phyloP scores from a whole-genome alignment of 2,113 vertebrate genomes.

The Ascaphus truei region DNA sequence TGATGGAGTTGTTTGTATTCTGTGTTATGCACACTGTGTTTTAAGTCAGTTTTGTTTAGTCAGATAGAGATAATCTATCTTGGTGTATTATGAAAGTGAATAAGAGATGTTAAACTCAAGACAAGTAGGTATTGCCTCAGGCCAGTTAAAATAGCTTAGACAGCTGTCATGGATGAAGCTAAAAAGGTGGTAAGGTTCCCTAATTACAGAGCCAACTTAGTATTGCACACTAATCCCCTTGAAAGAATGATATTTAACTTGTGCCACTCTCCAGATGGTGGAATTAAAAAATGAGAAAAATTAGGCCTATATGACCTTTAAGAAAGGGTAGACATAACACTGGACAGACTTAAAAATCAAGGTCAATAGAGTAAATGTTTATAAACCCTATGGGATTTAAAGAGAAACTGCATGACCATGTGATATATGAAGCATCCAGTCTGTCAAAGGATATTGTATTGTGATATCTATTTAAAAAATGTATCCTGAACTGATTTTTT shows the following conservation, averaged over 20 bases:
- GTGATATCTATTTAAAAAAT: too few species aligned
- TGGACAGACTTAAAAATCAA: not conserved
- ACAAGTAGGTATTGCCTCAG: not conserved
- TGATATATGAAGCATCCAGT: too few species aligned
- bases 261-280: slow-evolving; percentile 16
- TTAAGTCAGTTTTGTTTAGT: too few species aligned
- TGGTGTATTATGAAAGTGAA: too few species aligned
- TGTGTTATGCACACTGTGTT: too few species aligned
- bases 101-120: not conserved
- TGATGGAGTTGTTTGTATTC: too few species aligned
- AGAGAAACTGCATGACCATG: too few species aligned
- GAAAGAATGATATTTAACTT: slow-evolving; percentile 10
- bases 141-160: not conserved
- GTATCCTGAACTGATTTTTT: too few species aligned
- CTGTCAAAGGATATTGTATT: too few species aligned
- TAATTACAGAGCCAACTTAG: not conserved
- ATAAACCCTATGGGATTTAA: too few species aligned
- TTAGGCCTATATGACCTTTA: slow-evolving; percentile 16
- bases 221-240: not conserved
- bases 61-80: too few species aligned
- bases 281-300: slow-evolving; percentile 7
- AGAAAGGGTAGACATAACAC: slow-evolving; percentile 17
- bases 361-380: not conserved
- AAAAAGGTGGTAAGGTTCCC: not conserved
- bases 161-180: not conserved